These are phyloP conservation scores for Sesamia inferens DNA, from an alignment of 2,888 invertebrate species.

Conservation along the genomic window DNA sequence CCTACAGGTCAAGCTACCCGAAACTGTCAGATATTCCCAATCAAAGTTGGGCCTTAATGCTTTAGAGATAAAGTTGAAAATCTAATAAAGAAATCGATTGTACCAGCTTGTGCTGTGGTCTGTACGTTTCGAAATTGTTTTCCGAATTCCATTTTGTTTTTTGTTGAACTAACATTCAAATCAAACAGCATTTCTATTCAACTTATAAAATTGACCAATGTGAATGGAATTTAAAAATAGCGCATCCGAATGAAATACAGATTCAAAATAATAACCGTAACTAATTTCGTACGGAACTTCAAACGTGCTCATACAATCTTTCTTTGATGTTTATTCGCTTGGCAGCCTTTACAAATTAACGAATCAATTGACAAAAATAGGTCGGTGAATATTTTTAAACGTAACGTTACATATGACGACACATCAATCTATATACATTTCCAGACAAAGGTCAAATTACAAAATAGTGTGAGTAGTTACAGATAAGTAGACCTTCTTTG, in stretches of 20 bases:
- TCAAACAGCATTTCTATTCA: neutral
- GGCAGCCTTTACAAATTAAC: constrained; percentile 37
- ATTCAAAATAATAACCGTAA: constrained; percentile 27
- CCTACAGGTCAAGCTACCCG: no score
- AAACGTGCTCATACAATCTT: constrained; percentile 27
- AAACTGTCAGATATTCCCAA: no score
- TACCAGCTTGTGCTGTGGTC: no score
- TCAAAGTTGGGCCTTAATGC: no score
- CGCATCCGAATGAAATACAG: constrained; percentile 19
- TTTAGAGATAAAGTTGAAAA: no score
- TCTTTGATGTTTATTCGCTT: constrained; percentile 45
- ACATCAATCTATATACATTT: neutral
- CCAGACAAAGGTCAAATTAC: no score
- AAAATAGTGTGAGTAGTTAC: no score
- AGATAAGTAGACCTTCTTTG: no score
- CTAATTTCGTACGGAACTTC: constrained; percentile 39
- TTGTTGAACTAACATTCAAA: neutral
- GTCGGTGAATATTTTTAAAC: neutral
- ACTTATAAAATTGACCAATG: neutral
- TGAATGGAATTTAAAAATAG: constrained; percentile 15
- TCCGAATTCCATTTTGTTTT: neutral
- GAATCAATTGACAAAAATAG: constrained; percentile 10
- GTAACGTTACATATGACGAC: neutral
- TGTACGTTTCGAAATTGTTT: neutral
- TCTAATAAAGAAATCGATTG: no score